Percentiles rank a stretch among this genome's conserved stretches.
phyloP scores from a whole-genome alignment of 2,797 vertebrate genomes.

The Sebastes oblongus region DNA sequence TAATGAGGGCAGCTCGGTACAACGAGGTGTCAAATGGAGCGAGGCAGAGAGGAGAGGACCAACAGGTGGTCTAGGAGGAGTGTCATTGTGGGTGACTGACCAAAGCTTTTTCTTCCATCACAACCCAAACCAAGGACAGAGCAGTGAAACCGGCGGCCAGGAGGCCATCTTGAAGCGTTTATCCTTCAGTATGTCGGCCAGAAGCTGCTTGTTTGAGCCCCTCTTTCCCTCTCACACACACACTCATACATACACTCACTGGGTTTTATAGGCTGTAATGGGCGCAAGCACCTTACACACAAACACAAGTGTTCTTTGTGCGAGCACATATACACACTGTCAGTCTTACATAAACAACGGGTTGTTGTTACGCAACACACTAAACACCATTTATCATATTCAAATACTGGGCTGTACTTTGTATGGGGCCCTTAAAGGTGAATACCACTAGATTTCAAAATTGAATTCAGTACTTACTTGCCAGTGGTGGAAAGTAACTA shows the following conservation, averaged over 20 bases:
- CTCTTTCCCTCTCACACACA: background rate
- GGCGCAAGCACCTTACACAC: conserved; percentile 1
- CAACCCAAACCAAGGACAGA: conserved; percentile 25
- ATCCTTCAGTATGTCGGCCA: background rate
- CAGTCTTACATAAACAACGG: background rate
- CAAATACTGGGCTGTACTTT: background rate
- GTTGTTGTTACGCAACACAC: background rate
- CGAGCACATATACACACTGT: background rate
- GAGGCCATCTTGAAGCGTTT: conserved; percentile 45
- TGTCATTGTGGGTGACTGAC: conserved; percentile 44
- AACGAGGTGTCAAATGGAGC: conserved; percentile 67
- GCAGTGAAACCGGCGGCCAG: conserved; percentile 12
- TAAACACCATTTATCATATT: background rate
- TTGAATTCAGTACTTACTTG: background rate
- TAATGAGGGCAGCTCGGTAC: conserved; percentile 53
- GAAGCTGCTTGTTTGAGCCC: conserved; percentile 2
- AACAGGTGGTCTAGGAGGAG: conserved; percentile 48
- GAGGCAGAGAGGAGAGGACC: conserved; percentile 24
- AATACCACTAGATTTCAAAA: background rate
- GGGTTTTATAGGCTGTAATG: background rate
- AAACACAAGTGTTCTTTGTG: background rate
- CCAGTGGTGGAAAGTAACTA: too few species aligned
- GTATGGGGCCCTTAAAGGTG: background rate
- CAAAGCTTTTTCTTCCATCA: conserved; percentile 36
- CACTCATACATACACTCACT: background rate